Evolutionary conservation across 2,113 vertebrate species (phyloP).

Genomic region (Lepus timidus): DNA sequence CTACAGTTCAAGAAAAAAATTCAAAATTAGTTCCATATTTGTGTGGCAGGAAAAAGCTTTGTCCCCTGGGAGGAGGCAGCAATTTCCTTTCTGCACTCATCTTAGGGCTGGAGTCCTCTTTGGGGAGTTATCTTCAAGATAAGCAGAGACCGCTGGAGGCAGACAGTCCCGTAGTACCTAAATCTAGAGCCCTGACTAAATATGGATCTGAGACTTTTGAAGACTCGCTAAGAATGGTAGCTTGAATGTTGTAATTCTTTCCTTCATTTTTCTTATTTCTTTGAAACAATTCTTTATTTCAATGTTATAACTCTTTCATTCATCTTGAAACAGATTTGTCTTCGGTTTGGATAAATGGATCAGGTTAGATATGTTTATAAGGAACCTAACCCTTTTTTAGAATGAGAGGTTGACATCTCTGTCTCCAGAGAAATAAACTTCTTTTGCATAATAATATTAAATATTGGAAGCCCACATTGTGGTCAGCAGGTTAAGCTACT

Average conservation of each 20-base stretch:
- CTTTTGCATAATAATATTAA: not conserved
- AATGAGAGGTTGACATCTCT: conserved; percentile 9
- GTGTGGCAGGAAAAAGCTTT: not conserved
- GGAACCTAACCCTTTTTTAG: not conserved
- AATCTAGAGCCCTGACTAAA: not conserved
- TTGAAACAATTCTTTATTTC: too few relatives aligned
- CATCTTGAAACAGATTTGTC: not conserved
- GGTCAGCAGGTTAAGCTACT: too few relatives aligned
- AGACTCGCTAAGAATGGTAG: not conserved
- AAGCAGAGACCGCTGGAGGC: not conserved
- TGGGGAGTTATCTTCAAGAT: not conserved
- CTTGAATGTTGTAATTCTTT: not conserved
- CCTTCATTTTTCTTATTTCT: too few relatives aligned
- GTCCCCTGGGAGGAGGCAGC: not conserved
- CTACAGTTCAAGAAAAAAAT: conserved; percentile 68
- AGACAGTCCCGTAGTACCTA: not conserved
- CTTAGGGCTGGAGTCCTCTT: not conserved
- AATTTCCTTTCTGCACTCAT: not conserved
- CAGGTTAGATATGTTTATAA: not conserved
- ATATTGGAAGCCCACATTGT: not conserved
- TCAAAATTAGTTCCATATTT: conserved; percentile 75
- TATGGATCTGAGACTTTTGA: conserved; percentile 9
- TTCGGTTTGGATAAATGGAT: not conserved
- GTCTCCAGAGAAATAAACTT: not conserved
- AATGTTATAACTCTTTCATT: not conserved